Evolutionary conservation across 1,140 invertebrate species (phyloP).

Genomic region (Euura saliciscinereae): DNA sequence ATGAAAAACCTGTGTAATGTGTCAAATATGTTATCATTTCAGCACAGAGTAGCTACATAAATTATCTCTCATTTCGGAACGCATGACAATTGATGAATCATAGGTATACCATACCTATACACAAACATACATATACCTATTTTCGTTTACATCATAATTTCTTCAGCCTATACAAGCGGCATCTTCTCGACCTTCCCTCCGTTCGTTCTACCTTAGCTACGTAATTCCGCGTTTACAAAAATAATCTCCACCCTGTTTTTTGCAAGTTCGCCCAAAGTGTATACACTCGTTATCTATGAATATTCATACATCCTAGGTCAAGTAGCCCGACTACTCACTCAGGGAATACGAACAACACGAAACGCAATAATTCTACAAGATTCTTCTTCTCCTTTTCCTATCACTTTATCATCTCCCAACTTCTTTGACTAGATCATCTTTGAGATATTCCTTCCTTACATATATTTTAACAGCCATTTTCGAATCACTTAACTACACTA

Average conservation of each 20-base stretch:
- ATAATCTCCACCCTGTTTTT: neutral
- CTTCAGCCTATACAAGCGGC: neutral
- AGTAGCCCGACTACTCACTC: neutral
- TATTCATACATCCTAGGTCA: neutral
- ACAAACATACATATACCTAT: no score
- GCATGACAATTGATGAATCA: no score
- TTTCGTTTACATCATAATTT: no score
- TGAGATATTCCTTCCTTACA: neutral
- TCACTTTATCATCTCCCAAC: neutral
- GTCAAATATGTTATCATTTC: no score
- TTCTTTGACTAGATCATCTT: neutral
- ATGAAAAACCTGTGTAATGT: no score
- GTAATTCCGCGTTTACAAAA: neutral
- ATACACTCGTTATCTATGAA: neutral
- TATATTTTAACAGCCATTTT: neutral
- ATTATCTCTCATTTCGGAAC: no score
- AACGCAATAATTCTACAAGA: neutral
- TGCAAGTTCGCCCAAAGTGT: neutral
- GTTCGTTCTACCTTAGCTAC: neutral
- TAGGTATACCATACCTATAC: no score
- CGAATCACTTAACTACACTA: neutral
- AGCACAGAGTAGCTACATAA: no score
- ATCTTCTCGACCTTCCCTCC: neutral
- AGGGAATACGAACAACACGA: neutral
- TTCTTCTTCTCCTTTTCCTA: neutral